Evolutionary conservation across 2,888 invertebrate genomes (phyloP).

Genomic region (Eilema depressum): DNA sequence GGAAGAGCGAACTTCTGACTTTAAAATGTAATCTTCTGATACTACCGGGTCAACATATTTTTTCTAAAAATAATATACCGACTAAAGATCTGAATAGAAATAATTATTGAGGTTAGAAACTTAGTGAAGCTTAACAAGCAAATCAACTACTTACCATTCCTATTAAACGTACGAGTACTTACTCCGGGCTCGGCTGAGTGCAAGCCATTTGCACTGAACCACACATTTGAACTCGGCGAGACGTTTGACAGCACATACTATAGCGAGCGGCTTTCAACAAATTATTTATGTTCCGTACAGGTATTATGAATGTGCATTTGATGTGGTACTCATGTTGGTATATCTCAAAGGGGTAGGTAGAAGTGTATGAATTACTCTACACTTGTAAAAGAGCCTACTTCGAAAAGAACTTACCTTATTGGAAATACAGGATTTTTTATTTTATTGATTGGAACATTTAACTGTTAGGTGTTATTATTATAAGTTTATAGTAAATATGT

Average conservation of each 20-base stretch:
- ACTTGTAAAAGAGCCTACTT: neutral
- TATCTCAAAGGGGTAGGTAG: neutral
- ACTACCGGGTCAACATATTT: too few species aligned
- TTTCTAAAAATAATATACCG: too few species aligned
- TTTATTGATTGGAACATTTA: too few species aligned
- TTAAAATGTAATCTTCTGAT: too few species aligned
- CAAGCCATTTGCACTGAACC: slow-evolving; percentile 39
- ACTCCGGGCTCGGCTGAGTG: slow-evolving; percentile 21
- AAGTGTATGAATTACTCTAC: neutral
- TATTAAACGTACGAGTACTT: neutral
- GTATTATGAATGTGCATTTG: neutral
- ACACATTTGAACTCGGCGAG: slow-evolving; percentile 24
- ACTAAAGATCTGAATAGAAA: too few species aligned
- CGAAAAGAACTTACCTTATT: too few species aligned
- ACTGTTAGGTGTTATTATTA: too few species aligned
- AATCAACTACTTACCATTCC: neutral
- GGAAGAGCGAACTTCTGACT: too few species aligned
- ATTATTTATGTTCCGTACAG: slow-evolving; percentile 6
- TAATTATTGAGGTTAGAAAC: neutral
- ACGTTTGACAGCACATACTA: slow-evolving; percentile 8
- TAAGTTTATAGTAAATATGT: too few species aligned
- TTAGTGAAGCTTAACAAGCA: neutral
- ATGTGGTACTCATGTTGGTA: neutral
- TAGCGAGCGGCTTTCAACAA: neutral
- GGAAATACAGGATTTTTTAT: too few species aligned